These are phyloP conservation scores for Thalassophryne amazonica DNA, from an alignment of 2,797 vertebrate species.

Conservation along the genomic window DNA sequence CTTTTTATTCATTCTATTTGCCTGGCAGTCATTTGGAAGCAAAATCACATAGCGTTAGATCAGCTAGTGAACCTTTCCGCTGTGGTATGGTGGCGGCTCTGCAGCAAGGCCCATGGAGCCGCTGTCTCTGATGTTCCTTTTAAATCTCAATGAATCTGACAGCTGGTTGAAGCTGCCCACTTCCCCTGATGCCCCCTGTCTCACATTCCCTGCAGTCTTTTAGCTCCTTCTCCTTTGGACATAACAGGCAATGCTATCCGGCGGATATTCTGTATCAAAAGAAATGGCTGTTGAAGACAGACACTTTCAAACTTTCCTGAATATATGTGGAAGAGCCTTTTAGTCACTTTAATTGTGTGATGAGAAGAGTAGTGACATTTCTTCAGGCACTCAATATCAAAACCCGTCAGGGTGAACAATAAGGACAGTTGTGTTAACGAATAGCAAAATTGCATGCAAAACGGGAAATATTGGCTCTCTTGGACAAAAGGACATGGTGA, in stretches of 20 bases:
- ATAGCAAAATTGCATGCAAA: background rate
- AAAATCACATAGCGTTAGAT: conserved; percentile 67
- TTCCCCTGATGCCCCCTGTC: conserved; percentile 1
- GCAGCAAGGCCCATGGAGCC: conserved; percentile 61
- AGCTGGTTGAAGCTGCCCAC: conserved; percentile 54
- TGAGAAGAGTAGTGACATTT: background rate
- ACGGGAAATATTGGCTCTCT: background rate
- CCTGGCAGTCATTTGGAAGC: conserved; percentile 50
- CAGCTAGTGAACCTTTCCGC: conserved; percentile 49
- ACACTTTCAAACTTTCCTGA: conserved; percentile 28
- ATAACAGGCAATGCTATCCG: conserved; percentile 26
- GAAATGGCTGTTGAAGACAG: conserved; percentile 24
- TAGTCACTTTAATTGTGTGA: conserved; percentile 12
- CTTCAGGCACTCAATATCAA: conserved; percentile 4
- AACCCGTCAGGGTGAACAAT: conserved; percentile 16
- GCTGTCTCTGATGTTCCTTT: conserved; percentile 45
- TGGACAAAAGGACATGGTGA: conserved; percentile 9
- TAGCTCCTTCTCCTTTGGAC: conserved; percentile 28
- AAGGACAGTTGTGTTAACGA: conserved; percentile 10
- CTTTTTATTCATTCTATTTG: conserved; percentile 40
- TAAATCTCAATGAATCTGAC: conserved; percentile 66
- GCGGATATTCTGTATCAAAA: conserved; percentile 49
- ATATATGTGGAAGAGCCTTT: background rate
- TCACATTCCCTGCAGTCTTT: conserved; percentile 14
- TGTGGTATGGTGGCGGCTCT: conserved; percentile 23